These are phyloP conservation scores for Helicoverpa assulta DNA, from an alignment of 2,888 invertebrate species.

Conservation along the genomic window DNA sequence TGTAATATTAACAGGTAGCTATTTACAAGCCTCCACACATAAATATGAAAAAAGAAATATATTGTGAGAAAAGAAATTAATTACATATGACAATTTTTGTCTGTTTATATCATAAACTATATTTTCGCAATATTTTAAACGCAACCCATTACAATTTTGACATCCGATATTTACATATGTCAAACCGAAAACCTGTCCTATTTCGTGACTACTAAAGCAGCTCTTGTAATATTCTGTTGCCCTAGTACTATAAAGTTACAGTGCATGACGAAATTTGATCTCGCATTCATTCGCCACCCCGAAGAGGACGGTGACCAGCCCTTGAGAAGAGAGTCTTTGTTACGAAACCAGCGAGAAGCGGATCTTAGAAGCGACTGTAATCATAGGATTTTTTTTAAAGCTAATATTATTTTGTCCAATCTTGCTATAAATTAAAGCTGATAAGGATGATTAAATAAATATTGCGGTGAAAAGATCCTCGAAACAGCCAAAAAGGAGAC, in stretches of 20 bases:
- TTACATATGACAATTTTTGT: neutral
- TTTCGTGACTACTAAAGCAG: conserved; percentile 41
- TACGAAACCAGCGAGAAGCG: conserved; percentile 7
- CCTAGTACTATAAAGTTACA: conserved; percentile 57
- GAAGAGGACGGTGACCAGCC: conserved; percentile 13
- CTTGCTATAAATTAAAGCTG: too few relatives aligned
- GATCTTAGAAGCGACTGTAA: neutral
- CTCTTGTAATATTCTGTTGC: conserved; percentile 36
- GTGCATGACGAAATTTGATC: conserved; percentile 46
- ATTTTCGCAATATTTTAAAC: neutral
- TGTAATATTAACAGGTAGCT: too few relatives aligned
- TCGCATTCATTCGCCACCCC: conserved; percentile 42
- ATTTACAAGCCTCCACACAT: too few relatives aligned
- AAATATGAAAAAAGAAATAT: too few relatives aligned
- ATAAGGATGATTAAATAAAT: too few relatives aligned
- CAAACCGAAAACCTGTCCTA: conserved; percentile 38
- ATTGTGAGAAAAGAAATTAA: too few relatives aligned
- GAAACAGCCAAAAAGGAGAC: too few relatives aligned
- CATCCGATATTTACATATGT: conserved; percentile 20
- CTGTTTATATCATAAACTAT: neutral
- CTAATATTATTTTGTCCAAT: too few relatives aligned
- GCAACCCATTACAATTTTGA: conserved; percentile 29
- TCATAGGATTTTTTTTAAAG: neutral
- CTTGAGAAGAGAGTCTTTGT: conserved; percentile 18
- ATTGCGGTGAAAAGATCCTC: too few relatives aligned